Base-by-base conservation (phyloP, 1,140 invertebrate genomes). In the Lepidotrigona ventralis region DNA sequence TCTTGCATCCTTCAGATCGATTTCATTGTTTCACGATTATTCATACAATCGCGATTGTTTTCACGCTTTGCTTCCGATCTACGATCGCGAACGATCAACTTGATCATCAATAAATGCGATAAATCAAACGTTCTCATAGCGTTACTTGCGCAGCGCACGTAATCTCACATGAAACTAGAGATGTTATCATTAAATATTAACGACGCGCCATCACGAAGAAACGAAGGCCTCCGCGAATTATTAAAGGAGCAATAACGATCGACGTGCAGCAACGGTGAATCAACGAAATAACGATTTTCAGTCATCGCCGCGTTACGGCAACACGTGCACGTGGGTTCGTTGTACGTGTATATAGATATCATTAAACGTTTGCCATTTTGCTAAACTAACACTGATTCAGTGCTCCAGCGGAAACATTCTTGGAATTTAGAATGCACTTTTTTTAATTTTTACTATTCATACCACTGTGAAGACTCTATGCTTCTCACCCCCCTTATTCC, bases 221-320 rank as follows among this genome's bases (percentile, higher is more conserved):
- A 63, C 82, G 85, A 88, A 88, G 87, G 87, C 82, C 87, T 86
- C 81, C 74, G 72, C 46, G 76, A 89, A 89, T 90, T 90, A 89
- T 88, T 89, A 90, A 90, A 73, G 83, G 78, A 81, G 74, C 80
- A 87, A 89, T 89, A 90, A 88, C 79, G 83, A 86, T 83, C 85
- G 88, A 89, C 83, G 87, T 84, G 68, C 81, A 63, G 89, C 69
- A 33, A 86, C 82, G 77, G 73, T 88, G 83, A 84, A 91, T 90
- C 88, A 89, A 91, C 79, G 79, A 89, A 90, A 90, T 92, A 92
- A 92, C 91, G 92, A 92, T 92, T 92, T 92, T 90, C 89, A 92
- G 89, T 92, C 90, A 91, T 90, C 86, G 81, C 54, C 74, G 79
- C 70, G 83, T 86, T 86, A 85, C 60, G 69, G 73, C 73, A 88